Percentiles rank a stretch among this genome's conserved stretches.
Conservation (phyloP, 2,888 invertebrate species). For the Eupsilia transversa region DNA sequence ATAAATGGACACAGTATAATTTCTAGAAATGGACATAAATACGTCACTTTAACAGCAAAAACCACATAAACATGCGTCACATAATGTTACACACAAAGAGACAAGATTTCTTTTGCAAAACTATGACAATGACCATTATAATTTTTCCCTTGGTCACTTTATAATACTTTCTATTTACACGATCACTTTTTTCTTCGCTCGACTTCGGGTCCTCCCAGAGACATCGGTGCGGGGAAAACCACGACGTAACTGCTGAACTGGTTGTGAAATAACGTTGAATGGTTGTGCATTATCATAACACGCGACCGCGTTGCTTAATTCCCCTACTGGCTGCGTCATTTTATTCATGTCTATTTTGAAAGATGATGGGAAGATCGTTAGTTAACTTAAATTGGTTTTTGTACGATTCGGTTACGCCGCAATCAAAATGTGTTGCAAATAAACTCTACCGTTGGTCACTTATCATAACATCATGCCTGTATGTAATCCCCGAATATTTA, state of each 20-base stretch:
- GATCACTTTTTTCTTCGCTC: conserved; percentile 15
- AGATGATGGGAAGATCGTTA: not conserved
- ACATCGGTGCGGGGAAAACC: conserved; percentile 34
- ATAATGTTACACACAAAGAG: not conserved
- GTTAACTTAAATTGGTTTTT: conserved; percentile 8
- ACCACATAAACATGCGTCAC: conserved; percentile 1
- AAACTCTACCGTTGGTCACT: no score
- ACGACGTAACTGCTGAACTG: conserved; percentile 20
- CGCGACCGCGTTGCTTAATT: conserved; percentile 23
- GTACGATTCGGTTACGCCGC: not conserved
- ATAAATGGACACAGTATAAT: not conserved
- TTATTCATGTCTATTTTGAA: conserved; percentile 11
- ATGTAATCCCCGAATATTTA: not conserved
- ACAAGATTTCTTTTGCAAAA: conserved; percentile 23
- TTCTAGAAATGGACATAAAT: conserved; percentile 8
- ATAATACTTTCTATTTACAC: conserved; percentile 18
- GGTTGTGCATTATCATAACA: conserved; percentile 10
- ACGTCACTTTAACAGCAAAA: not conserved
- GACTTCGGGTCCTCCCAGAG: conserved; percentile 26
- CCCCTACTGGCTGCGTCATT: conserved; percentile 24
- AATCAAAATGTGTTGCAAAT: not conserved
- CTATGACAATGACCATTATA: not conserved
- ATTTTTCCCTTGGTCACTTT: conserved; percentile 13
- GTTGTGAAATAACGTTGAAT: conserved; percentile 37
- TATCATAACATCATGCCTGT: not conserved